Evolutionary conservation across 1,140 invertebrate species (phyloP), one percentile per base, ranked within the genome.

Genomic region (Epicauta chinensis): DNA sequence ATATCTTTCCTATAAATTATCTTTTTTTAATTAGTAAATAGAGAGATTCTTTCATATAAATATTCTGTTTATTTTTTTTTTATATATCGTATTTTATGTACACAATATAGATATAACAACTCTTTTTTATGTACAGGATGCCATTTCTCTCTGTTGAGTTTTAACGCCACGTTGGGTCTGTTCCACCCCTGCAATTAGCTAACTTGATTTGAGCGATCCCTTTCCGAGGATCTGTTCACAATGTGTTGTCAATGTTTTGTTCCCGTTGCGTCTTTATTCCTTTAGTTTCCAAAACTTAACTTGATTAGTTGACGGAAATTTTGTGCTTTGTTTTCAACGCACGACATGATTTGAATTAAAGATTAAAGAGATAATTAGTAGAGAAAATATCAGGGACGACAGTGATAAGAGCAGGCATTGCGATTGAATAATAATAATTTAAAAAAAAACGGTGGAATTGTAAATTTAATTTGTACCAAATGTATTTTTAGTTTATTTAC

Each of bases 181-280:
- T 41, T 46, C 60, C 48, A 55, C 54, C 60, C 55, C 58, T 62
- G 68, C 68, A 70, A 70, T 70, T 70, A 70, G 65, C 68, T 70
- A 70, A 70, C 66, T 70, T 61, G 62, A 70, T 70, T 70, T 70
- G 58, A 58, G 62, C 67, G 68, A 68, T 68, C 66, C 68, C 64
- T 68, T 67, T 69, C 65, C 58, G 47, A 44, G 64, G 64, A 67
- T 67, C 65, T 65, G 64, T 66, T 68, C 66, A 57, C 63, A 67
- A 70, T 67, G 66, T 68, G 67, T 68, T 68, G 66, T 68, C 63
- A 64, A 68, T 68, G 66, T 68, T 68, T 68, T 69, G 67, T 67
- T 63, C 12, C 61, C 61, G 56, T 51, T 58, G 55, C 50, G 47
- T 57, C 55, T 61, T 56, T 59, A 54, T 53, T 59, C 53, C 56